Conservation (phyloP, 2,797 vertebrate genomes). For the Selene dorsalis region DNA sequence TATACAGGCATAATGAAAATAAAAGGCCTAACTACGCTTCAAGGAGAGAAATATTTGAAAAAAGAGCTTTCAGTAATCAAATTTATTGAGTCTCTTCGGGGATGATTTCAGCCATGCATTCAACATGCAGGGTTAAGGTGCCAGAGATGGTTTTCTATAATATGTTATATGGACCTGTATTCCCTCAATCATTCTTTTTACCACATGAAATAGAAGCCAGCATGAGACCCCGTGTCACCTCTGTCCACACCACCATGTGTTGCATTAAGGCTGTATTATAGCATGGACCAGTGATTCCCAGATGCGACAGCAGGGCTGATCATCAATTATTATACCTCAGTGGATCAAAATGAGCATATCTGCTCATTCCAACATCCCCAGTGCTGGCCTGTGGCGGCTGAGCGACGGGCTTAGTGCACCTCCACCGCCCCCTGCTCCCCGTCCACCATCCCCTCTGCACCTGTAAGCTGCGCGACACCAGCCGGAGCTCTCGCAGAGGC, state of each 20-base stretch:
- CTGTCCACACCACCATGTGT: constrained; percentile 76
- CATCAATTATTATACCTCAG: constrained; percentile 91
- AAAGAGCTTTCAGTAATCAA: constrained; percentile 49
- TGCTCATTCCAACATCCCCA: constrained; percentile 75
- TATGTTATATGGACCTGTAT: constrained; percentile 35
- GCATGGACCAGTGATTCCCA: constrained; percentile 82
- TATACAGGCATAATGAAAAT: constrained; percentile 35
- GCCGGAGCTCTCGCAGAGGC: constrained; percentile 64
- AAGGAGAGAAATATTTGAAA: constrained; percentile 46
- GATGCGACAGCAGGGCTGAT: constrained; percentile 86
- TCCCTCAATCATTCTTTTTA: constrained; percentile 50
- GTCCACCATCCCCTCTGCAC: constrained; percentile 67
- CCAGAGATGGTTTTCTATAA: constrained; percentile 20
- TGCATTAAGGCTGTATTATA: constrained; percentile 76
- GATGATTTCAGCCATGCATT: constrained; percentile 35
- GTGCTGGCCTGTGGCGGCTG: constrained; percentile 71
- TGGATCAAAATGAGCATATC: constrained; percentile 86
- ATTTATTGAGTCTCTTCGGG: constrained; percentile 41
- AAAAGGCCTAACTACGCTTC: constrained; percentile 26
- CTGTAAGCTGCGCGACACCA: constrained; percentile 81
- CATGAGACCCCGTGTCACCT: constrained; percentile 62
- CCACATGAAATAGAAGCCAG: constrained; percentile 67
- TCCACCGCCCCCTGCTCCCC: constrained; percentile 18
- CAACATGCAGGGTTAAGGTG: constrained; percentile 30
- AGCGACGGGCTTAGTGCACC: constrained; percentile 65